phyloP scores from a whole-genome alignment of 2,113 vertebrate species.

The Drymodes brunneopygia region DNA sequence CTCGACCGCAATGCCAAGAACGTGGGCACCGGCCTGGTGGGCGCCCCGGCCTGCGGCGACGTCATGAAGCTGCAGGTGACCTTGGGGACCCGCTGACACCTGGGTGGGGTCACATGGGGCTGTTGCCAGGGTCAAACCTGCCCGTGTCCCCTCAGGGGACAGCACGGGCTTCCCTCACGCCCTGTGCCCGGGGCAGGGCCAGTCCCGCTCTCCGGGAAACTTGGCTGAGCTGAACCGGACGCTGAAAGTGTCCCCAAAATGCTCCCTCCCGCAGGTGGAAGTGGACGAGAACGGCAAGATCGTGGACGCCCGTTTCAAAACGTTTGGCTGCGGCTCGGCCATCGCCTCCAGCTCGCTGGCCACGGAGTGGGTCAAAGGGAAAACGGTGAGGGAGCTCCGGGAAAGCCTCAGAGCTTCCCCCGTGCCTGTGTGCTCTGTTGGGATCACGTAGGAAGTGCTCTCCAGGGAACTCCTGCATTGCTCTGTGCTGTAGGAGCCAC shows the following conservation, averaged over 20 bases:
- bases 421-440: fast-evolving
- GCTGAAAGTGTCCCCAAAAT: fast-evolving
- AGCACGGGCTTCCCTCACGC: background rate
- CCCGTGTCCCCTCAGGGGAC: background rate
- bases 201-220: fast-evolving
- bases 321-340: conserved; percentile 91
- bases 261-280: conserved; percentile 75
- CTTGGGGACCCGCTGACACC: background rate
- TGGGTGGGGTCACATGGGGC: fast-evolving
- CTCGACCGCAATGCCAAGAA: conserved; percentile 89
- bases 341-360: conserved; percentile 92
- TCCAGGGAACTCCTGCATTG: background rate
- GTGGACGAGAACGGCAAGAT: conserved; percentile 87
- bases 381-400: conserved; percentile 78
- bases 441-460: fast-evolving
- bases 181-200: background rate
- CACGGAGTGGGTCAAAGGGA: conserved; percentile 97
- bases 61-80: conserved; percentile 96
- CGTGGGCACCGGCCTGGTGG: conserved; percentile 94
- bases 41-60: conserved; percentile 93
- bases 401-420: fast-evolving
- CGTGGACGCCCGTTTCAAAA: conserved; percentile 89
- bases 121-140: fast-evolving
- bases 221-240: fast-evolving
- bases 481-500: fast-evolving